Evolutionary conservation across 2,888 invertebrate genomes (phyloP).

Genomic region (Dorcus parallelipipedus): DNA sequence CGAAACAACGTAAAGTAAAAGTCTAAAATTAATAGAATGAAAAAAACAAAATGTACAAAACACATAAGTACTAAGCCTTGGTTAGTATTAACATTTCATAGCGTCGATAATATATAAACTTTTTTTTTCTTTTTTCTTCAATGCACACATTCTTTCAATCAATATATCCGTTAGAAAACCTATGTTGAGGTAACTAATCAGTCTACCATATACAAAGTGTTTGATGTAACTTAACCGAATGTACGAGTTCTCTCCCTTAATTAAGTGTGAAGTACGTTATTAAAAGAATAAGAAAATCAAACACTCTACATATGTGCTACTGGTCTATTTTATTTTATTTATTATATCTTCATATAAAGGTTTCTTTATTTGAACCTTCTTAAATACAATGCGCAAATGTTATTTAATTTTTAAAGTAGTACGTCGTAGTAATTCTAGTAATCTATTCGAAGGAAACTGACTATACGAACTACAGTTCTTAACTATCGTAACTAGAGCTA

Average conservation of each 20-base stretch:
- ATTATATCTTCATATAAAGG: slow-evolving; percentile 7
- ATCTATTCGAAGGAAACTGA: neutral
- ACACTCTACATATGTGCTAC: slow-evolving; percentile 11
- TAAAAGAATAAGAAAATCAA: neutral
- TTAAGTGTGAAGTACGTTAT: too few species aligned
- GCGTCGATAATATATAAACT: neutral
- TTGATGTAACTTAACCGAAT: slow-evolving; percentile 2
- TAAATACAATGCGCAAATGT: too few species aligned
- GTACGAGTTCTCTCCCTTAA: neutral
- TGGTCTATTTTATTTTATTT: slow-evolving; percentile 6
- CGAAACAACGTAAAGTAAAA: slow-evolving; percentile 1
- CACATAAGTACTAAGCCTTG: slow-evolving; percentile 2
- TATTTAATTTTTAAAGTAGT: neutral
- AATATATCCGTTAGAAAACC: slow-evolving; percentile 9
- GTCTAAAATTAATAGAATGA: slow-evolving; percentile 1
- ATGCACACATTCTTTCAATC: neutral
- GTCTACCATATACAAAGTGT: slow-evolving; percentile 8
- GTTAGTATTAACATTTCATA: slow-evolving; percentile 2
- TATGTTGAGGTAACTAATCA: slow-evolving; percentile 20
- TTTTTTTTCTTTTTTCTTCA: neutral
- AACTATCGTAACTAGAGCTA: slow-evolving; percentile 66
- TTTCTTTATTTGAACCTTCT: neutral
- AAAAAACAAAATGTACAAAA: slow-evolving; percentile 14
- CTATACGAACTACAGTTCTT: slow-evolving; percentile 34
- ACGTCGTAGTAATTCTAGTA: neutral